phyloP scores from a whole-genome alignment of 2,797 vertebrate species.

The Nannoperca australis region DNA sequence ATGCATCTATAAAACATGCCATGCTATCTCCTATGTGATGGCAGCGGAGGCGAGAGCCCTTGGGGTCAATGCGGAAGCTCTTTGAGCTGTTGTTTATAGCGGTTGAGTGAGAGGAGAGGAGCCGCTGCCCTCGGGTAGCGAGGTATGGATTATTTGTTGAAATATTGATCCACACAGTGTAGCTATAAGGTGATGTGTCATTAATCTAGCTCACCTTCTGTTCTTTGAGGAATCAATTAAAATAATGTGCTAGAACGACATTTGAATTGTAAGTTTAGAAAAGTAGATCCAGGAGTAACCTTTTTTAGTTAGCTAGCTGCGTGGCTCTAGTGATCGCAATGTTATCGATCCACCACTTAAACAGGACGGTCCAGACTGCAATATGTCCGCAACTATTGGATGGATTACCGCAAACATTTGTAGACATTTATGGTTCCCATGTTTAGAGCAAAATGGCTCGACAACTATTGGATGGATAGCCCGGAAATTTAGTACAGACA shows the following conservation, averaged over 20 bases:
- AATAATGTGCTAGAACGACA: constrained; percentile 8
- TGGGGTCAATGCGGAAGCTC: constrained; percentile 58
- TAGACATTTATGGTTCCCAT: background rate
- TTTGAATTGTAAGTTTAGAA: constrained; percentile 10
- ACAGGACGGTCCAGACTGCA: background rate
- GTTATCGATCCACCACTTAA: no score
- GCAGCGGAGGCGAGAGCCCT: constrained; percentile 36
- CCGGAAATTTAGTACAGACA: constrained; percentile 1
- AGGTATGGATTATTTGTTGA: constrained; percentile 68
- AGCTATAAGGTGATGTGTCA: constrained; percentile 22
- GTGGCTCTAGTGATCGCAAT: background rate
- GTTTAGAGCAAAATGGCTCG: background rate
- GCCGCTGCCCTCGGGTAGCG: constrained; percentile 20
- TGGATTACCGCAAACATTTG: background rate
- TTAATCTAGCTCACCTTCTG: constrained; percentile 44
- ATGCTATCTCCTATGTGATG: constrained; percentile 21
- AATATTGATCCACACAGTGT: constrained; percentile 57
- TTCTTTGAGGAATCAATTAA: constrained; percentile 42
- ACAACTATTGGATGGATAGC: background rate
- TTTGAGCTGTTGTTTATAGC: constrained; percentile 69
- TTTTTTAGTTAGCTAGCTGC: background rate
- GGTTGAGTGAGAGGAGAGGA: constrained; percentile 34
- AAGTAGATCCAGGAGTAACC: background rate
- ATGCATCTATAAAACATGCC: constrained; percentile 69
- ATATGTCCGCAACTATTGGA: background rate